Evolutionary conservation across 1,140 invertebrate genomes (phyloP), one percentile per base, ranked within the genome.

Genomic region (Heliconius melpomene): DNA sequence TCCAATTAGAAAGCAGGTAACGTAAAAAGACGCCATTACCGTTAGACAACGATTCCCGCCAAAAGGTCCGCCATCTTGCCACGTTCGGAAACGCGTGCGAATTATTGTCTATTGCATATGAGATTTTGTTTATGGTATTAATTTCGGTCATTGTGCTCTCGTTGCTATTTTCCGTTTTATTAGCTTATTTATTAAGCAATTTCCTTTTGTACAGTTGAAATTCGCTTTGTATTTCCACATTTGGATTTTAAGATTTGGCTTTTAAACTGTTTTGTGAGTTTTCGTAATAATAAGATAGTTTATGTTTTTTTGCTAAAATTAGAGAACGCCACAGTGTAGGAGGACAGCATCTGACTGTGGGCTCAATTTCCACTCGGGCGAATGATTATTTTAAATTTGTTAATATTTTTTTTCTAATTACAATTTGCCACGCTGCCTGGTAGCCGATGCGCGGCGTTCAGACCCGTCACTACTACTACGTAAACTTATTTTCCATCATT

Each of bases 81-180:
- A 84, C 88, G 86, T 91, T 89, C 85, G 86, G 89, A 91, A 87
- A 90, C 84, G 88, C 91, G 89, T 93, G 92, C 90, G 87, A 92
- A 93, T 93, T 93, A 93, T 93, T 91, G 91, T 90, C 90, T 89
- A 88, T 89, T 87, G 91, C 90, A 92, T 93, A 91, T 92, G 91
- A 91, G 90, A 92, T 92, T 87, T 92, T 92, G 91, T 92, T 93
- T 93, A 93, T 92, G 88, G 91, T 91, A 92, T 93, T 93, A 93
- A 92, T 93, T 91, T 93, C 86, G 90, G 89, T 89, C 87, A 90
- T 90, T 89, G 85, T 88, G 88, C 85, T 85, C 88, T 85, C 85
- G 87, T 83, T 87, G 79, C 81, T 83, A 86, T 91, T 91, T 89
- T 90, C 87, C 83, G 85, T 87, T 89, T 83, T 80, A 83, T 57